Percentiles rank a stretch among this genome's conserved stretches.
Evolutionary conservation across 53 echinoderm and acorn worm species (phyloP).

Genomic region (Temnopleurus reevesii): DNA sequence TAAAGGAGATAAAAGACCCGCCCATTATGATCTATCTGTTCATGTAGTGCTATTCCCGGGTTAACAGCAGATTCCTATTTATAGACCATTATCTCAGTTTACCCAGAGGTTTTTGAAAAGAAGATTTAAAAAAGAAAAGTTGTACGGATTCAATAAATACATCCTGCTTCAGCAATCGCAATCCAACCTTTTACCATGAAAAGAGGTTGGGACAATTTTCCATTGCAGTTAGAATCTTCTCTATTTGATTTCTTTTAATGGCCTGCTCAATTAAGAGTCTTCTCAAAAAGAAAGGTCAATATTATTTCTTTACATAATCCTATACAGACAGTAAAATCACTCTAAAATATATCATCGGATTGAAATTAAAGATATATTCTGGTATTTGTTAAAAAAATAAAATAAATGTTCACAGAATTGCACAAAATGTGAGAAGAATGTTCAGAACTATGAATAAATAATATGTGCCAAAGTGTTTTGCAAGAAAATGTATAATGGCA

Average conservation of each 20-base stretch:
- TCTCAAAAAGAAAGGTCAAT: background rate
- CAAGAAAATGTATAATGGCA: too few relatives aligned
- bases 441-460: too few relatives aligned
- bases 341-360: background rate
- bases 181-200: background rate
- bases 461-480: too few relatives aligned
- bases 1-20: too few relatives aligned
- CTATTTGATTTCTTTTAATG: background rate
- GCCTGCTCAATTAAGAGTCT: background rate
- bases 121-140: background rate
- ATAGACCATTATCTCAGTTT: background rate
- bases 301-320: background rate
- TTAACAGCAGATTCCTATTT: background rate
- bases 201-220: background rate
- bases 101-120: background rate
- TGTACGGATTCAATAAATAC: constrained; percentile 10
- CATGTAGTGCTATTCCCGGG: background rate
- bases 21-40: too few relatives aligned
- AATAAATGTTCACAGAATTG: background rate
- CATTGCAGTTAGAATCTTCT: background rate
- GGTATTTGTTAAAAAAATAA: background rate
- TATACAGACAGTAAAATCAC: background rate
- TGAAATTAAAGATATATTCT: background rate
- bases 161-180: background rate
- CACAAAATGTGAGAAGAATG: background rate